Conservation (phyloP, 2,113 vertebrate species). For the Mesembrinibis cayennensis region DNA sequence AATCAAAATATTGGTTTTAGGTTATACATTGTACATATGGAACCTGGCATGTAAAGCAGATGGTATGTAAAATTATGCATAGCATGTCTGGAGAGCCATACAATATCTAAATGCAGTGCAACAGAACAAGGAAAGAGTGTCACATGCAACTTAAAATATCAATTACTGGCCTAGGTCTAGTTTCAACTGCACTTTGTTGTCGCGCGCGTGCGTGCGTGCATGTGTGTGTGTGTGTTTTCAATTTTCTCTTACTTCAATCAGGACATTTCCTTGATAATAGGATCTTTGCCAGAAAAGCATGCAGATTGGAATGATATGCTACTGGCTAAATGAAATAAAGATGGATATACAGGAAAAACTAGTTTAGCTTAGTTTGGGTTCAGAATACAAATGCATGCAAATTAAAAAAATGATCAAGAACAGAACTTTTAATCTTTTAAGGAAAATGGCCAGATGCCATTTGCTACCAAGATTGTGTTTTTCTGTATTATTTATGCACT, state of each 20-base stretch:
- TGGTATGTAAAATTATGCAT: slow-evolving; percentile 68
- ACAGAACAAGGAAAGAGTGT: slow-evolving; percentile 8
- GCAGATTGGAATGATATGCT: neutral
- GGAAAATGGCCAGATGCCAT: neutral
- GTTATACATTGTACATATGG: slow-evolving; percentile 58
- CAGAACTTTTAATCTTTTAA: neutral
- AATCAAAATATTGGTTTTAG: slow-evolving; percentile 59
- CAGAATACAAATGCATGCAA: neutral
- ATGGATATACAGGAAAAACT: neutral
- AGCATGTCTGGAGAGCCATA: slow-evolving; percentile 53
- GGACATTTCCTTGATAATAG: neutral
- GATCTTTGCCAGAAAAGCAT: neutral
- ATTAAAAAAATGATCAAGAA: neutral
- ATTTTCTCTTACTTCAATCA: neutral
- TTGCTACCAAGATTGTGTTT: neutral
- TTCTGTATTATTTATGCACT: neutral
- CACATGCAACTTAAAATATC: slow-evolving; percentile 26
- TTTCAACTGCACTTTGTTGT: neutral
- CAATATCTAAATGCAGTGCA: slow-evolving; percentile 49
- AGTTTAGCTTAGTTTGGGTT: neutral
- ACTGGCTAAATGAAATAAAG: neutral
- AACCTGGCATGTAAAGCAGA: slow-evolving; percentile 64
- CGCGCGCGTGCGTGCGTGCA: too few relatives aligned
- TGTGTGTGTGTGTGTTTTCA: neutral
- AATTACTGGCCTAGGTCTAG: neutral